Conservation (phyloP, 2,113 vertebrate genomes). For the Paracyprichromis sp. region DNA sequence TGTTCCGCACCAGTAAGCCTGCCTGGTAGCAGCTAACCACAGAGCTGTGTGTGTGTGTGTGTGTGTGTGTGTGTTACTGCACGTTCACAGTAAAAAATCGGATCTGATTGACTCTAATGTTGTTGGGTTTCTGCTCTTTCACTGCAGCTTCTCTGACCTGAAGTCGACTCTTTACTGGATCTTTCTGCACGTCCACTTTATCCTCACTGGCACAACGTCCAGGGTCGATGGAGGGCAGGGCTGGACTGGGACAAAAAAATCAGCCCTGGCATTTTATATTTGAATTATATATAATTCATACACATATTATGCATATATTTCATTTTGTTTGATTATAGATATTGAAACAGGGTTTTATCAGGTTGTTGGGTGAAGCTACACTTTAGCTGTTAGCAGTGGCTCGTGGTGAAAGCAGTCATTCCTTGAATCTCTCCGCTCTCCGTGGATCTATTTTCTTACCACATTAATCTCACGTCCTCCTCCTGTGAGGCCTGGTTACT, state of each 20-base stretch:
- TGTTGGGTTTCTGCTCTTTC: not conserved
- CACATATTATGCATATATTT: not conserved
- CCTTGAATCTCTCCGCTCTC: not conserved
- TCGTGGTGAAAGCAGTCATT: not conserved
- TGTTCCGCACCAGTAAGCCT: conserved; percentile 49
- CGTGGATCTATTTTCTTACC: not conserved
- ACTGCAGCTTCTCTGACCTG: not conserved
- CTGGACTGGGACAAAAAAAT: not conserved
- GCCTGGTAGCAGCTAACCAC: not conserved
- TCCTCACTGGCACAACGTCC: not conserved
- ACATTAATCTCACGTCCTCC: not conserved
- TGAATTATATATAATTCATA: not conserved
- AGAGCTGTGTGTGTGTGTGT: not conserved
- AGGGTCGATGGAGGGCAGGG: not conserved
- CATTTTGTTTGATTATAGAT: not conserved
- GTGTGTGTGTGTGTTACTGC: not conserved
- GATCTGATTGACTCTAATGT: not conserved
- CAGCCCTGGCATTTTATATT: not conserved
- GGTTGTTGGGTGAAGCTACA: not conserved
- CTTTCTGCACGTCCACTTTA: not conserved
- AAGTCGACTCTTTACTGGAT: not conserved
- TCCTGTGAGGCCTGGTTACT: not conserved
- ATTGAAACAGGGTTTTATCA: not conserved
- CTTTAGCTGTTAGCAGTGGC: not conserved
- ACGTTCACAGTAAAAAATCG: not conserved